Conservation (phyloP, 2,888 invertebrate species). For the Amblyjoppa proteus region DNA sequence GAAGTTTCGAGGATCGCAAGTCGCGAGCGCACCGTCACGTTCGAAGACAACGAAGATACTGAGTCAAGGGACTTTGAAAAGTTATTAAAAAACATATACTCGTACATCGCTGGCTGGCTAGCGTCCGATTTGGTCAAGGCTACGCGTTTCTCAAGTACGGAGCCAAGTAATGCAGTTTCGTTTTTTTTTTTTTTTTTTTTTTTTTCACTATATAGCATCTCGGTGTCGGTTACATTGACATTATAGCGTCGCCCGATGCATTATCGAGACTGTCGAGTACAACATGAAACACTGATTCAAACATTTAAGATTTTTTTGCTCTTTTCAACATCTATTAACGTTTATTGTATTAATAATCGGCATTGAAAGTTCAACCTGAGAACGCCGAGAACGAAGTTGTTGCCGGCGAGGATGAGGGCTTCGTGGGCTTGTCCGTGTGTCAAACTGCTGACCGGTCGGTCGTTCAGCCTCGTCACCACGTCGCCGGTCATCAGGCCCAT, state of each 20-base stretch:
- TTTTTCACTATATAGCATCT: constrained; percentile 52
- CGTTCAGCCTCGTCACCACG: constrained; percentile 92
- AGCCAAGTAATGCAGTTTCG: constrained; percentile 52
- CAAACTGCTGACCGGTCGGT: constrained; percentile 88
- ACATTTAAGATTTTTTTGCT: background rate
- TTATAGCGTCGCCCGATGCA: background rate
- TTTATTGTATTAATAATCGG: constrained; percentile 40
- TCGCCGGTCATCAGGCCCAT: constrained; percentile 95
- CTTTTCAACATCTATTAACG: constrained; percentile 33
- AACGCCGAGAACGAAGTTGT: constrained; percentile 90
- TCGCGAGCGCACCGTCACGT: constrained; percentile 10
- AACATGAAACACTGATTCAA: background rate
- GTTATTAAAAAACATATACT: constrained; percentile 53
- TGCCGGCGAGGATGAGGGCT: constrained; percentile 89
- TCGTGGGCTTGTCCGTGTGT: constrained; percentile 93
- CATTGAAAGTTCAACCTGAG: constrained; percentile 87
- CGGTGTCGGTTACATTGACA: constrained; percentile 31
- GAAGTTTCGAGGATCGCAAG: constrained; percentile 17
- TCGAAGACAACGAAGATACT: constrained; percentile 51
- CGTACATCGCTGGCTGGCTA: constrained; percentile 33
- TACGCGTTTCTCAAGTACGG: constrained; percentile 56
- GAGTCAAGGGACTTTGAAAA: constrained; percentile 49
- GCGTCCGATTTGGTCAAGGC: constrained; percentile 67
- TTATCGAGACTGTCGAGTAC: constrained; percentile 4
- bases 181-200: constrained; percentile 47